These are phyloP conservation scores for Aurelia aurita DNA, from an alignment of 30 jellyfish, hydroid and myxozoan genomes.

Conservation along the genomic window DNA sequence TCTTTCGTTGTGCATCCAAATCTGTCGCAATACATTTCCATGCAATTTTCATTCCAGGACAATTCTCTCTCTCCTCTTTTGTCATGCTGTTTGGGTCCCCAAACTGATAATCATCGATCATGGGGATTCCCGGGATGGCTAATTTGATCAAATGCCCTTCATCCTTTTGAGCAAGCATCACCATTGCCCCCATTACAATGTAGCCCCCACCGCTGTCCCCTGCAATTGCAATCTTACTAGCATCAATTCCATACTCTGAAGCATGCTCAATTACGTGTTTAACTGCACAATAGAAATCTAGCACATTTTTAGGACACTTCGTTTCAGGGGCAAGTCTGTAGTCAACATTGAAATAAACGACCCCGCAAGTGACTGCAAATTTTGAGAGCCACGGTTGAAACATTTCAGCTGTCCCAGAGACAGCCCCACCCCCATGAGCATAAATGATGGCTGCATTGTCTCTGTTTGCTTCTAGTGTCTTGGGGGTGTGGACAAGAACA, in stretches of 20 bases:
- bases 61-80: constrained; percentile 21
- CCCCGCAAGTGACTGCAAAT: neutral
- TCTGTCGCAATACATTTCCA: constrained; percentile 56
- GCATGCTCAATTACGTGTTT: constrained; percentile 38
- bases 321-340: constrained; percentile 58
- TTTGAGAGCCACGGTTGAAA: constrained; percentile 15
- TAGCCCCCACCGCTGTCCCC: constrained; percentile 66
- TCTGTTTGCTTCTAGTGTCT: neutral
- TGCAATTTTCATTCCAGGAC: neutral
- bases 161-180: constrained; percentile 45
- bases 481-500: constrained; percentile 41
- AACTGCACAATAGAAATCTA: constrained; percentile 37
- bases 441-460: constrained; percentile 39
- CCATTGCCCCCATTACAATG: constrained; percentile 41
- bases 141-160: constrained; percentile 31
- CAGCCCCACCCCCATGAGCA: constrained; percentile 56
- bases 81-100: constrained; percentile 54
- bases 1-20: constrained; percentile 36
- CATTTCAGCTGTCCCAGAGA: constrained; percentile 18
- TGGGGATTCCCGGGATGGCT: constrained; percentile 32
- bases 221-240: constrained; percentile 20
- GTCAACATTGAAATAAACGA: constrained; percentile 28
- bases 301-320: constrained; percentile 50
- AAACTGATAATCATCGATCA: constrained; percentile 44
- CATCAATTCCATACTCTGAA: constrained; percentile 36